Conservation (phyloP, 2,888 invertebrate genomes). For the Dichetophora obliterata region DNA sequence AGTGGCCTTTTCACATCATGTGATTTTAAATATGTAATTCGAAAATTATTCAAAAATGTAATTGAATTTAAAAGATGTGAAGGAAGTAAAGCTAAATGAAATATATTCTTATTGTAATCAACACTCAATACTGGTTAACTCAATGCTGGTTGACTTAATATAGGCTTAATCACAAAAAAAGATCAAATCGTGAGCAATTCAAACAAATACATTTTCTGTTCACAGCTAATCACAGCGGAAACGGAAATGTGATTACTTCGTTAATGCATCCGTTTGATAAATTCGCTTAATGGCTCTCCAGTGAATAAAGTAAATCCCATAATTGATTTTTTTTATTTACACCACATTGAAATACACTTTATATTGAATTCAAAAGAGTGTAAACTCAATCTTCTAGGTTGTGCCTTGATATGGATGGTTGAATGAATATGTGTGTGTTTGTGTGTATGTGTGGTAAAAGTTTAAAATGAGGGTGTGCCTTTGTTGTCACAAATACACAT, state of each 20-base stretch:
- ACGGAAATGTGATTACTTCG: slow-evolving; percentile 24
- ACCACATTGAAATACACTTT: neutral
- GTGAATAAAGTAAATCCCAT: slow-evolving; percentile 1
- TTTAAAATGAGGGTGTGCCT: neutral
- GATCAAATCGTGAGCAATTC: too few species aligned
- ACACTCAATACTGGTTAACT: too few species aligned
- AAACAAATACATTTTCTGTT: too few species aligned
- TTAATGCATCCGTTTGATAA: slow-evolving; percentile 5
- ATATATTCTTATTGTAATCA: too few species aligned
- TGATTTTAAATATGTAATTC: too few species aligned
- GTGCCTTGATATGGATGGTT: too few species aligned
- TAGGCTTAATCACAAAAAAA: too few species aligned
- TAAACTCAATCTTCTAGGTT: neutral
- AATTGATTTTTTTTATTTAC: neutral
- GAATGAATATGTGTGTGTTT: neutral
- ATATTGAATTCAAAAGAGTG: neutral
- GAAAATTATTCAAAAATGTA: neutral
- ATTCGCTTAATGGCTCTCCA: slow-evolving; percentile 15
- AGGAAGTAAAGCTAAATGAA: neutral
- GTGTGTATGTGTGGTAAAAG: neutral
- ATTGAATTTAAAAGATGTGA: neutral
- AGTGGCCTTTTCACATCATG: too few species aligned
- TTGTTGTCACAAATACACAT: slow-evolving; percentile 1
- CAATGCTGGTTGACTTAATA: too few species aligned
- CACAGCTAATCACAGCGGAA: slow-evolving; percentile 16